Base-by-base conservation (phyloP, 2,113 vertebrate species). In the Tragelaphus strepsiceros region DNA sequence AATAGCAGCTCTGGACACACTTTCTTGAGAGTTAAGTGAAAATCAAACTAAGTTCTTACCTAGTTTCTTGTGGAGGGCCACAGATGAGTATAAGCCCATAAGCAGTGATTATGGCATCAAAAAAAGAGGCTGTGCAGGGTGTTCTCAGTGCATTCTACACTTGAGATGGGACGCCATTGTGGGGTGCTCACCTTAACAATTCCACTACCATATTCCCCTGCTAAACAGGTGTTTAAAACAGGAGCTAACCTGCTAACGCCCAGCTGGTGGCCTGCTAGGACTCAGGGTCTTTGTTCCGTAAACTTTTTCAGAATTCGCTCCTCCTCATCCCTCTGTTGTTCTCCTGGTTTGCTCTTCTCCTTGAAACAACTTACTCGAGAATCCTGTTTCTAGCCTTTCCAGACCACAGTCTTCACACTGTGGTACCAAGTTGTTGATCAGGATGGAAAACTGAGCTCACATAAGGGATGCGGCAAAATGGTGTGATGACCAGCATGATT, bases 391-490 rank as follows among this genome's bases (percentile, higher is more conserved):
- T 17, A 9, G 61, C 22, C 21, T 17, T n/a, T 62, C 51, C 0
- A 7, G 85, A 19, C 35, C 58, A 35, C 46, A 19, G 81, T 74
- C 84, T 35, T 92, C 54, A 17, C 24, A 12, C 2, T 12, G 81
- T 32, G 54, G 71, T 22, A 21, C 43, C 7, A 10, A n/a, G 30
- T 2, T 83, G 87, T 54, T 53, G 64, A 85, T 51, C 39, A 6
- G 71, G 81, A 81, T 19, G 89, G 94, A 85, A 71, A 82, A 30
- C 35, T 2, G 39, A 71, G 53, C 74, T 74, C 14, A 64, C n/a
- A 30, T 24, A 53, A 61, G 21, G 86, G 35, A 32, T 12, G 3
- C 13, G 0, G 0, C 19, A 0, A 4, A 19, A 54, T 17, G 49
- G 21, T 11, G 0, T 30, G 88, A 51, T 5, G 22, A 28, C 35